Percentiles rank a stretch among this genome's conserved stretches.
Conservation (phyloP, 2,888 invertebrate genomes). For the Nesidiocoris tenuis region DNA sequence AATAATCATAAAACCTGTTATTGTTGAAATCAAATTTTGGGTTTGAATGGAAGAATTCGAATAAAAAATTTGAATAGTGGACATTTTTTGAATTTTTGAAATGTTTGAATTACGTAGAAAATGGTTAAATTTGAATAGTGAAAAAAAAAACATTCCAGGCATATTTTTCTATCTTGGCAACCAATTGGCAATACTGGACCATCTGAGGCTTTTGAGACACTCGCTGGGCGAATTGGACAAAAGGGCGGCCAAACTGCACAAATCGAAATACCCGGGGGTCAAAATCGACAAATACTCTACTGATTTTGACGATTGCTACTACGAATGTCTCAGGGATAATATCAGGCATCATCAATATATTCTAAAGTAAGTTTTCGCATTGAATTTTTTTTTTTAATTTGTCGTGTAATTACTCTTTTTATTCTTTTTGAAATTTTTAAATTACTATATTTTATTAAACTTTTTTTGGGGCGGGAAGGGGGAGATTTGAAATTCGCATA, state of each 20-base stretch:
- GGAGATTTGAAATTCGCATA: too few species aligned
- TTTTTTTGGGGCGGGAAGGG: too few species aligned
- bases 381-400: neutral
- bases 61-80: too few species aligned
- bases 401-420: neutral
- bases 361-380: neutral
- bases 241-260: neutral
- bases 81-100: too few species aligned
- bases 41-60: too few species aligned
- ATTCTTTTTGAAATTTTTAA: neutral
- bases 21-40: too few species aligned
- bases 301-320: neutral
- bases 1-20: too few species aligned
- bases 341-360: constrained; percentile 7
- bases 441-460: too few species aligned
- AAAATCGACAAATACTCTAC: neutral
- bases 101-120: too few species aligned
- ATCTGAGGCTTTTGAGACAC: neutral
- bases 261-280: neutral
- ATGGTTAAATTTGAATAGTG: too few species aligned
- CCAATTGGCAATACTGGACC: constrained; percentile 4
- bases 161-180: neutral
- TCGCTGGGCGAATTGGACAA: neutral
- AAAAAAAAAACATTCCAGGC: too few species aligned
- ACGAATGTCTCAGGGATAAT: neutral